These are phyloP conservation scores for Drosophila longiperda DNA, from an alignment of 2,888 invertebrate species.

Conservation along the genomic window DNA sequence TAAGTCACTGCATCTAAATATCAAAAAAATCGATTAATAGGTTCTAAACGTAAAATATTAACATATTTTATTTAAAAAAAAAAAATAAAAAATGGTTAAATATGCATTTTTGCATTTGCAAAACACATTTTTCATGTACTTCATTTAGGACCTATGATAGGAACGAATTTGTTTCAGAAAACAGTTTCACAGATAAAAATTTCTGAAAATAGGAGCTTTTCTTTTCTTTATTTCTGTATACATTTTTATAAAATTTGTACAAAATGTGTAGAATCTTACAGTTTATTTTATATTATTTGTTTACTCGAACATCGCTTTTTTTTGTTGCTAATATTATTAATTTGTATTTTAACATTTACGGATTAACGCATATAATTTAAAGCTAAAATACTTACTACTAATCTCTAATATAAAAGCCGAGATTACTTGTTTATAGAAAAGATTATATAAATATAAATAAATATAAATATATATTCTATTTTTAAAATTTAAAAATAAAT, in stretches of 20 bases:
- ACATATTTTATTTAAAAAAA: too few species aligned
- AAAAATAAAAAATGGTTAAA: too few species aligned
- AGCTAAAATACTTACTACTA: neutral
- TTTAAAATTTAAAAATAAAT: too few species aligned
- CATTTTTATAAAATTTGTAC: neutral
- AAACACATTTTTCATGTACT: neutral
- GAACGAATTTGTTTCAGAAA: too few species aligned
- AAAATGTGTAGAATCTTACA: too few species aligned
- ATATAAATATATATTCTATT: too few species aligned
- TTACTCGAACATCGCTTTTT: neutral
- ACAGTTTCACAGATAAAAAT: neutral
- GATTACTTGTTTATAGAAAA: too few species aligned
- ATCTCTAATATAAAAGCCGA: neutral
- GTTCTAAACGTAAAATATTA: neutral
- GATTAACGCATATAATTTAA: neutral
- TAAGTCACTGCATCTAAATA: neutral
- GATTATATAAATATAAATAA: too few species aligned
- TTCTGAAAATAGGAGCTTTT: neutral
- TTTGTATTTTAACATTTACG: neutral
- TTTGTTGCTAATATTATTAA: neutral
- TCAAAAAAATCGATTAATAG: neutral
- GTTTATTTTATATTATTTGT: neutral
- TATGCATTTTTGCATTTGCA: neutral
- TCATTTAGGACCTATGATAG: too few species aligned
- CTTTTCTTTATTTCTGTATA: neutral